phyloP scores from a whole-genome alignment of 2,797 vertebrate genomes.

The Leuciscus waleckii region DNA sequence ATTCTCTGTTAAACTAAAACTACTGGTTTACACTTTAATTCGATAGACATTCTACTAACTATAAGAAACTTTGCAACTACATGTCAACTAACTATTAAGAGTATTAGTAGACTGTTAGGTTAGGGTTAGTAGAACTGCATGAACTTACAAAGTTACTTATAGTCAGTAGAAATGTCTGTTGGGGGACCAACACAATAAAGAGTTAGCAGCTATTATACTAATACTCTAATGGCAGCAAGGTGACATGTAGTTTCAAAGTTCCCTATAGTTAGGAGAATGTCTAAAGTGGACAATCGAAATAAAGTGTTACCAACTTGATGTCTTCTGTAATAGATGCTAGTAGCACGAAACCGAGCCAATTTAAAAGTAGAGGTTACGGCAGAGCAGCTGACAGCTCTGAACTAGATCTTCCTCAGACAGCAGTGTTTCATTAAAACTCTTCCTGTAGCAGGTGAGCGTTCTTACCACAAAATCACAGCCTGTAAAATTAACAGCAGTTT shows the following conservation, averaged over 20 bases:
- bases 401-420: conserved; percentile 28
- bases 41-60: neutral
- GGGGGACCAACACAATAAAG: neutral
- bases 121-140: neutral
- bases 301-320: neutral
- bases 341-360: neutral
- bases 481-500: conserved; percentile 38
- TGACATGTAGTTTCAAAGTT: neutral
- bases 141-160: neutral
- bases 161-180: neutral
- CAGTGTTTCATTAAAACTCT: conserved; percentile 42
- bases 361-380: neutral
- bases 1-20: neutral
- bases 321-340: neutral
- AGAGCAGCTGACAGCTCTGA: conserved; percentile 14
- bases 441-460: conserved; percentile 11
- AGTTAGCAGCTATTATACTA: neutral
- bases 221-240: neutral
- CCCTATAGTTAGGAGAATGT: neutral
- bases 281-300: neutral
- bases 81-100: neutral
- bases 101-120: neutral
- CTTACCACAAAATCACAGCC: conserved; percentile 6
- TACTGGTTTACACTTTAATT: neutral
- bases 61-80: neutral